A percentile compares a stretch with the other conserved stretches of the same genome.
Evolutionary conservation across 2,797 vertebrate species (phyloP).

Genomic region (Anabas testudineus): DNA sequence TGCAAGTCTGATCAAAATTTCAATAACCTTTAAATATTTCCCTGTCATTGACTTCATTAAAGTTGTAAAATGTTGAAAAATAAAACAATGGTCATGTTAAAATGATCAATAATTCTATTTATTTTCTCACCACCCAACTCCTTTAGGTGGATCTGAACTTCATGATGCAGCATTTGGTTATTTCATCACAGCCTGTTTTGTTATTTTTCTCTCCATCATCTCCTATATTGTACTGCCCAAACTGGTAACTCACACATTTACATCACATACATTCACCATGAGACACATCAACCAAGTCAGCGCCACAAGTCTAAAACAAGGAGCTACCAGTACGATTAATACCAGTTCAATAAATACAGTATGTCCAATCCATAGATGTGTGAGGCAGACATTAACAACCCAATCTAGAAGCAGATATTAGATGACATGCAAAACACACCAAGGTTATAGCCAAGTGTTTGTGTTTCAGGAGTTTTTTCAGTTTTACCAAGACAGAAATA

Average conservation of each 20-base stretch:
- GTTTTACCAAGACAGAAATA: conserved; percentile 57
- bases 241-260: conserved; percentile 73
- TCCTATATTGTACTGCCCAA: conserved; percentile 85
- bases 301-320: too few relatives aligned
- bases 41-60: too few relatives aligned
- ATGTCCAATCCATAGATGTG: too few relatives aligned
- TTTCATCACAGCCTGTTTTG: conserved; percentile 88
- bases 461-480: conserved; percentile 61
- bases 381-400: too few relatives aligned
- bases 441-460: too few relatives aligned
- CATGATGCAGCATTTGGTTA: conserved; percentile 86
- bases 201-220: conserved; percentile 79
- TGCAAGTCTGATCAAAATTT: conserved; percentile 80
- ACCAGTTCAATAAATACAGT: too few relatives aligned
- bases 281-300: too few relatives aligned
- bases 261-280: not conserved
- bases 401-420: too few relatives aligned
- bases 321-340: too few relatives aligned
- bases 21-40: too few relatives aligned
- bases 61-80: not conserved
- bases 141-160: conserved; percentile 78
- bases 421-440: not conserved
- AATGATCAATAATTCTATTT: not conserved
- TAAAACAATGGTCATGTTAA: too few relatives aligned
- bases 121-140: too few relatives aligned